Evolutionary conservation across 2,888 invertebrate genomes (phyloP).

Genomic region (Philonicus albiceps): DNA sequence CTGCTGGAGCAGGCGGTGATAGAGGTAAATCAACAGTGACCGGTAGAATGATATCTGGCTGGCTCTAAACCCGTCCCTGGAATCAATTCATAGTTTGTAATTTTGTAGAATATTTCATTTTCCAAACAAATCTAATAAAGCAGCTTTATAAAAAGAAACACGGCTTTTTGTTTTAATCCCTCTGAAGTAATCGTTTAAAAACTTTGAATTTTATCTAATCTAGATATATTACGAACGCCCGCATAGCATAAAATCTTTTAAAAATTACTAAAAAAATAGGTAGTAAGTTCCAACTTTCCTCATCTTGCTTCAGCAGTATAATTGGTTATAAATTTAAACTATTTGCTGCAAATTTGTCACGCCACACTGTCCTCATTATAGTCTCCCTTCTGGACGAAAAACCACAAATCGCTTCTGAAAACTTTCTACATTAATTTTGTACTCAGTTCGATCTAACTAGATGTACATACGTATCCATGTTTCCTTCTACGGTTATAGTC

Average conservation of each 20-base stretch:
- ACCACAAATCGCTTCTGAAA: neutral
- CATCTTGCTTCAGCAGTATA: neutral
- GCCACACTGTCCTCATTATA: neutral
- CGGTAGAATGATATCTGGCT: slow-evolving; percentile 76
- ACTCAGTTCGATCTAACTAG: neutral
- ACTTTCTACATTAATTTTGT: neutral
- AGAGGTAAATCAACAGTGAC: slow-evolving; percentile 77
- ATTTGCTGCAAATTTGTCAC: neutral
- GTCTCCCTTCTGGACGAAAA: neutral
- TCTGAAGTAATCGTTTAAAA: neutral
- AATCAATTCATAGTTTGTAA: neutral
- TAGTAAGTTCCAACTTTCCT: neutral
- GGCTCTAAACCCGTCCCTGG: slow-evolving; percentile 67
- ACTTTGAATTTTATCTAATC: neutral
- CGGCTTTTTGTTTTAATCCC: neutral
- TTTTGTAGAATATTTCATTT: slow-evolving; percentile 5
- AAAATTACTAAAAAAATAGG: neutral
- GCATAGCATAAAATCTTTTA: neutral
- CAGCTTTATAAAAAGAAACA: neutral
- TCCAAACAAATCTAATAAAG: neutral
- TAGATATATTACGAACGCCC: neutral
- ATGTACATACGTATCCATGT: neutral
- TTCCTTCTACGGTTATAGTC: neutral
- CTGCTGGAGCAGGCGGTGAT: slow-evolving; percentile 62
- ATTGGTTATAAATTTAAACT: neutral